These are phyloP conservation scores for Setophaga kirtlandii DNA, from an alignment of 2,113 vertebrate genomes.

Conservation along the genomic window DNA sequence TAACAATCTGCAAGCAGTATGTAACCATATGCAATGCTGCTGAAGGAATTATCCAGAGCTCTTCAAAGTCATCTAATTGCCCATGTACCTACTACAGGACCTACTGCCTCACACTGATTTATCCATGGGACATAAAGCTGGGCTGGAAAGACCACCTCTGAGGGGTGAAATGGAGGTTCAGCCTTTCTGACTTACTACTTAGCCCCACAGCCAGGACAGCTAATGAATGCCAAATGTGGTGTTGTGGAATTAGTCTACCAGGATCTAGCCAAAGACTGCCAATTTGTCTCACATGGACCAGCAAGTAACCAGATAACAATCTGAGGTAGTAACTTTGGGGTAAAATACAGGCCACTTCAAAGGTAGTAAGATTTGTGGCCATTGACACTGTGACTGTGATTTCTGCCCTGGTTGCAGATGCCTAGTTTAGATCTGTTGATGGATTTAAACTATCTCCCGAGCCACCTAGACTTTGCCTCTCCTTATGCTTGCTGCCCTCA, in stretches of 20 bases:
- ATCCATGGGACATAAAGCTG: background rate
- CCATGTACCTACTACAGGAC: background rate
- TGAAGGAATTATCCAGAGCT: background rate
- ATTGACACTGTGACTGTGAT: slow-evolving; percentile 49
- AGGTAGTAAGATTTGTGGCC: slow-evolving; percentile 49
- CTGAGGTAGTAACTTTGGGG: slow-evolving; percentile 53
- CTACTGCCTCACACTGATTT: slow-evolving; percentile 14
- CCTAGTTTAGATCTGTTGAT: slow-evolving; percentile 53
- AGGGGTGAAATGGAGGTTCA: slow-evolving; percentile 58
- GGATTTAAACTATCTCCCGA: slow-evolving; percentile 18
- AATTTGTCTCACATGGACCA: slow-evolving; percentile 53
- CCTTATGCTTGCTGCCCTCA: background rate
- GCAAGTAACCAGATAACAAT: slow-evolving; percentile 58
- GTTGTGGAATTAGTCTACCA: slow-evolving; percentile 63
- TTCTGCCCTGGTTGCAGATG: slow-evolving; percentile 47
- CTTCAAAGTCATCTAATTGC: slow-evolving; percentile 35
- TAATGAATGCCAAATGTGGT: slow-evolving; percentile 70
- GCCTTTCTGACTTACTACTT: slow-evolving; percentile 13
- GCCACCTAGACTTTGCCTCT: background rate
- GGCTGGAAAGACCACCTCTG: slow-evolving; percentile 50
- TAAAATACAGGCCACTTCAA: slow-evolving; percentile 61
- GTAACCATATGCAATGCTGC: background rate
- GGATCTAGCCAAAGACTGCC: slow-evolving; percentile 48
- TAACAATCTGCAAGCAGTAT: background rate
- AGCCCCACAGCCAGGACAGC: slow-evolving; percentile 41